phyloP scores from a whole-genome alignment of 1,140 invertebrate genomes.

The Heliconius himera region DNA sequence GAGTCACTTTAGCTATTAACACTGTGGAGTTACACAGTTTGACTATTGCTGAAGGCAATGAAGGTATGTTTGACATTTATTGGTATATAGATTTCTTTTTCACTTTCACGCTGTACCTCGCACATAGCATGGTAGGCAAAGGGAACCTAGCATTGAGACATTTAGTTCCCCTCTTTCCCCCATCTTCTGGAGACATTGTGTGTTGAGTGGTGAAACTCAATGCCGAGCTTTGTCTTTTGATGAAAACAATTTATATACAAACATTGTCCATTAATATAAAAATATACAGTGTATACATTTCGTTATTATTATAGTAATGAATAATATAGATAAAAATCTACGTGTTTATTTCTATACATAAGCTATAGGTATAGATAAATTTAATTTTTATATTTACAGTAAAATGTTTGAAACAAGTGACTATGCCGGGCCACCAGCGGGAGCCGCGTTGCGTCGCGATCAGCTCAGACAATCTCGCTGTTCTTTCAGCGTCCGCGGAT shows the following conservation, averaged over 20 bases:
- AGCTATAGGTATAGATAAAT: no score
- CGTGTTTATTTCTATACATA: no score
- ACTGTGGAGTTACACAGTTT: slow-evolving; percentile 85
- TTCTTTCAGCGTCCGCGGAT: slow-evolving; percentile 93
- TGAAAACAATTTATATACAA: no score
- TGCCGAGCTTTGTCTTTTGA: no score
- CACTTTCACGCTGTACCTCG: background rate
- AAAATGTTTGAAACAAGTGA: slow-evolving; percentile 81
- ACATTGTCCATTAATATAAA: no score
- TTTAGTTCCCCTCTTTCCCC: background rate
- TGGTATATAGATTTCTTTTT: background rate
- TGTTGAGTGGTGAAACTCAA: no score
- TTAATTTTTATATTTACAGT: slow-evolving; percentile 54
- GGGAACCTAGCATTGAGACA: background rate
- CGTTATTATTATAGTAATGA: no score
- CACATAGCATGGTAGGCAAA: background rate
- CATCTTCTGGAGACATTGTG: background rate
- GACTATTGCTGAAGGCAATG: slow-evolving; percentile 67
- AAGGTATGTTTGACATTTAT: slow-evolving; percentile 62
- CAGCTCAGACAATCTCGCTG: slow-evolving; percentile 93
- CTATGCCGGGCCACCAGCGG: slow-evolving; percentile 91
- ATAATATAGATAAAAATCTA: no score
- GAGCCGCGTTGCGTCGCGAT: slow-evolving; percentile 94
- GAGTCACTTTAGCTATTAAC: slow-evolving; percentile 86
- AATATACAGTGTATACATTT: no score